Evolutionary conservation across 2,113 vertebrate species (phyloP).

Genomic region (Chaetorhynchus papuensis): DNA sequence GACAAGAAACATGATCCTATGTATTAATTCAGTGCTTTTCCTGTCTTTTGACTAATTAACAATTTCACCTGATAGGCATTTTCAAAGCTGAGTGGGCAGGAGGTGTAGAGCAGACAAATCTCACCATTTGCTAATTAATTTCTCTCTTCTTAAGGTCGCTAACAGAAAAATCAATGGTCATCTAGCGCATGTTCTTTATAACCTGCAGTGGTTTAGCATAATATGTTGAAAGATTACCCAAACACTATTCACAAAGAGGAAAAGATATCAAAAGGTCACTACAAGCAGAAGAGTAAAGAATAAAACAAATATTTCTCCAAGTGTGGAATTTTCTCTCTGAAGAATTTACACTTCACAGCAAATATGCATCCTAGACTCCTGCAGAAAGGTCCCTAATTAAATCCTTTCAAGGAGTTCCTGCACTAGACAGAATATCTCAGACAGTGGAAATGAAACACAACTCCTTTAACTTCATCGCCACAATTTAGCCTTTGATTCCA

Average conservation of each 20-base stretch:
- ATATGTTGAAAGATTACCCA: slow-evolving; percentile 14
- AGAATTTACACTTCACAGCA: background rate
- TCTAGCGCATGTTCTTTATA: background rate
- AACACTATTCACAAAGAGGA: background rate
- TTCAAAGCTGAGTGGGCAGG: slow-evolving; percentile 21
- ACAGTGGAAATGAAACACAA: background rate
- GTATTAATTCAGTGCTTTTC: background rate
- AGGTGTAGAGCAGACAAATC: slow-evolving; percentile 1
- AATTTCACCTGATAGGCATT: slow-evolving; percentile 8
- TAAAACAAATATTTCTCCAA: background rate
- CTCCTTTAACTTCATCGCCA: background rate
- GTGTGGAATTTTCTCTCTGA: background rate
- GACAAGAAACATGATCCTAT: background rate
- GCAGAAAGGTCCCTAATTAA: background rate
- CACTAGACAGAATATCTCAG: background rate
- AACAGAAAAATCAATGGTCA: slow-evolving; percentile 24
- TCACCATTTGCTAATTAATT: slow-evolving; percentile 36
- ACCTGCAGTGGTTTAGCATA: background rate
- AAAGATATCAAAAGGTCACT: background rate
- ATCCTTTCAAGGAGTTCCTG: background rate
- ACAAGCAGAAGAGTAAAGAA: background rate
- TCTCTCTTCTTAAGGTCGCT: background rate
- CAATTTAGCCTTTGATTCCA: background rate
- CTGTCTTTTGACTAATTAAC: slow-evolving; percentile 20
- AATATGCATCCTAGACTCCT: background rate